Evolutionary conservation across 2,113 vertebrate species (phyloP), one percentile per base, ranked within the genome.

Genomic region (Megalops atlanticus): DNA sequence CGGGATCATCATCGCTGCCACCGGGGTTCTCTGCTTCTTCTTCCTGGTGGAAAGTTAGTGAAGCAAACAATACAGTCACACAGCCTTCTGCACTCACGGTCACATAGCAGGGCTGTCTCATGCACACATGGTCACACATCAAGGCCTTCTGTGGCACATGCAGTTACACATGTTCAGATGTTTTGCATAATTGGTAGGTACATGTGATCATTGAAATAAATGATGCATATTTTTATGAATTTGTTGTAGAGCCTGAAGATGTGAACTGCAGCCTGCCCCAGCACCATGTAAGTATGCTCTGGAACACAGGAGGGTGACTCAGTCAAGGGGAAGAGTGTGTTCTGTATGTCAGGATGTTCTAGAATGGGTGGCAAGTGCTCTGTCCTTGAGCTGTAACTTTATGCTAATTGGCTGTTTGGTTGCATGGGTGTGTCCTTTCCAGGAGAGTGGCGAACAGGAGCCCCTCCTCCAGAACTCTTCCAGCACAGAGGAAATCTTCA

Each of bases 31-130:
- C 84, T 98, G 96, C 89, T 99, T 99, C 92, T 91, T 98, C 87
- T 98, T 99, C 89, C 94, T 99, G 0, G 94, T 99, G n/a, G 98
- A 99, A 80, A 95, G 98, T 99, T 76, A 95, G 97, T 95, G 36
- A 39, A 8, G 0, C 10, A n/a, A n/a, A n/a, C n/a, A n/a, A n/a
- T n/a, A n/a, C n/a, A n/a, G n/a, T n/a, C n/a, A n/a, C n/a, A n/a
- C n/a, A n/a, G 8, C 4, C 8, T 31, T 64, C n/a, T 64, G 54
- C n/a, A 31, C 7, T 21, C 52, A 58, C 52, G 7, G 12, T 24
- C 52, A 24, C 21, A 16, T n/a, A n/a, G 1, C 18, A 54, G n/a
- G n/a, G n/a, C n/a, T n/a, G n/a, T n/a, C n/a, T n/a, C n/a, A n/a
- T n/a, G n/a, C n/a, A n/a, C n/a, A n/a, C 24, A 54, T 54, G 49